These are phyloP conservation scores for Eurypyga helias DNA, from an alignment of 2,113 vertebrate species.

Conservation along the genomic window DNA sequence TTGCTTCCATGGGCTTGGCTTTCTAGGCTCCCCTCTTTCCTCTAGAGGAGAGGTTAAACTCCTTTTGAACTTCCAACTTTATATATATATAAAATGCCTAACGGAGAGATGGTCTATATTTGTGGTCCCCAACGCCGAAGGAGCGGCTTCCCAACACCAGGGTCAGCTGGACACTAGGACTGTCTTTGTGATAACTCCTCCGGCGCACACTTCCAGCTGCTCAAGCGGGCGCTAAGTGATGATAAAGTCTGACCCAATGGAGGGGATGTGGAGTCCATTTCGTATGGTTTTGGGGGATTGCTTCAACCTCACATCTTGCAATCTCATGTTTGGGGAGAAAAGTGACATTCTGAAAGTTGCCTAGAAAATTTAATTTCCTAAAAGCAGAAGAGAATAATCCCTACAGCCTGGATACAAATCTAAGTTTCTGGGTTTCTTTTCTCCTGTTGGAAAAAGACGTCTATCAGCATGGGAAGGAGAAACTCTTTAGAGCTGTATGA, in stretches of 20 bases:
- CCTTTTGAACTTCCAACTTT: not conserved
- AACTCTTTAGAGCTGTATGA: not conserved
- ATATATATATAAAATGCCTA: not conserved
- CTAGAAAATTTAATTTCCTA: not conserved
- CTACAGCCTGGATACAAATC: not conserved
- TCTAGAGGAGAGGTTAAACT: not conserved
- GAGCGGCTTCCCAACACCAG: not conserved
- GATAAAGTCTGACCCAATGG: not conserved
- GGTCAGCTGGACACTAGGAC: not conserved
- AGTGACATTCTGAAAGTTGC: not conserved
- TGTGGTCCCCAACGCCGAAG: fast-evolving
- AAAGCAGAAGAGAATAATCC: not conserved
- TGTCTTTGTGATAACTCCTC: not conserved
- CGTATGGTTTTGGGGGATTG: not conserved
- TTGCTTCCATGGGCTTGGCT: not conserved
- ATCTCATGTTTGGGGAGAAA: not conserved
- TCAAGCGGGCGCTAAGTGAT: not conserved
- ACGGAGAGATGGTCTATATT: not conserved
- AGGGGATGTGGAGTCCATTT: not conserved
- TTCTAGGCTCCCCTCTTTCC: not conserved
- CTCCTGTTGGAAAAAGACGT: not conserved
- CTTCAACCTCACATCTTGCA: not conserved
- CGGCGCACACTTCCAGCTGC: not conserved
- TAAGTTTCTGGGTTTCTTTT: not conserved
- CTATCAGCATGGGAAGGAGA: not conserved